These are phyloP conservation scores for Patagioenas fasciata DNA, from an alignment of 2,113 vertebrate species.

Conservation along the genomic window DNA sequence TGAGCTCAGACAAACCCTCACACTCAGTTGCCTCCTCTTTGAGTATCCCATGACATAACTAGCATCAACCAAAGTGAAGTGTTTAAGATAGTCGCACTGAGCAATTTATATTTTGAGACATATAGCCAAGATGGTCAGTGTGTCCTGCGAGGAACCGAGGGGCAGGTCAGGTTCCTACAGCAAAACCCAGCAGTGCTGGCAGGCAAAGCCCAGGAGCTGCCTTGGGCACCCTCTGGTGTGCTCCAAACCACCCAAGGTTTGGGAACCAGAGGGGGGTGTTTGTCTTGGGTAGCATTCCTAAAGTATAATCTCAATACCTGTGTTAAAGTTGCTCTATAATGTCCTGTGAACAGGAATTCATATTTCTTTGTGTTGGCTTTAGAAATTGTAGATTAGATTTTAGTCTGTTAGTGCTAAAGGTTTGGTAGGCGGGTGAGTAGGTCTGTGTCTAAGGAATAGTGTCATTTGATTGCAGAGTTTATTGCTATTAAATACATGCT, in stretches of 20 bases:
- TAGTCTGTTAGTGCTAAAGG: not conserved
- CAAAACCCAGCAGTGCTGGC: not conserved
- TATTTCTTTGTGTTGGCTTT: not conserved
- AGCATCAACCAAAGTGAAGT: not conserved
- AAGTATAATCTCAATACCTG: accelerated
- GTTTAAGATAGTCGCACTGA: not conserved
- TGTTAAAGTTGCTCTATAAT: not conserved
- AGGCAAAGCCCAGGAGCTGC: not conserved
- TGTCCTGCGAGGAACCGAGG: not conserved
- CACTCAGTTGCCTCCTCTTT: not conserved
- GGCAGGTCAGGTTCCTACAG: not conserved
- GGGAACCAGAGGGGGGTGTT: not conserved
- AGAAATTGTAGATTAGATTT: not conserved
- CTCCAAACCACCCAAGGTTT: not conserved
- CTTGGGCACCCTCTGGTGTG: not conserved
- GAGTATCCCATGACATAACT: not conserved
- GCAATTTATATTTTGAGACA: not conserved
- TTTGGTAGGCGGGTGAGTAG: not conserved
- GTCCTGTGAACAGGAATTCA: not conserved
- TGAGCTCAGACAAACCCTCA: not conserved
- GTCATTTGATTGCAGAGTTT: not conserved
- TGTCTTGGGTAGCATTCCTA: not conserved
- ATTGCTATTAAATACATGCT: not conserved
- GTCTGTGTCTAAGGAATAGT: not conserved
- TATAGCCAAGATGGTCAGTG: accelerated